Evolutionary conservation across 2,888 invertebrate genomes (phyloP).

Genomic region (Drosophila tanythrix): DNA sequence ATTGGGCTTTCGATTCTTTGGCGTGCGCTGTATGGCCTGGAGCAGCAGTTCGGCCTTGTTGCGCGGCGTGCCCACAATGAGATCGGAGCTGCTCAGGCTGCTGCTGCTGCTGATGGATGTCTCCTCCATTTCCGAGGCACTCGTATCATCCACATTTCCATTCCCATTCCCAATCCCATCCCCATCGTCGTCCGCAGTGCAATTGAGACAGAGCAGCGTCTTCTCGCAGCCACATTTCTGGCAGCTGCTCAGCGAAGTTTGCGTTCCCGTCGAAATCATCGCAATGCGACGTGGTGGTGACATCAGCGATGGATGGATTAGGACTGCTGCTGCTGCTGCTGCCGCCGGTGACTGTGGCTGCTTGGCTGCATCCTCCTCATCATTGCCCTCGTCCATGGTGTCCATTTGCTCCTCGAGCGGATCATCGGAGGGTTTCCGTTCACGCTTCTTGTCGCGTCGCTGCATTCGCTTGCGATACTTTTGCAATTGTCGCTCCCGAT

Average conservation of each 20-base stretch:
- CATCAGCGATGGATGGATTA: slow-evolving; percentile 22
- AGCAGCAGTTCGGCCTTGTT: slow-evolving; percentile 86
- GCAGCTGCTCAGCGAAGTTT: slow-evolving; percentile 81
- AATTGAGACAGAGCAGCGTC: slow-evolving; percentile 83
- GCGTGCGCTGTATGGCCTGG: slow-evolving; percentile 87
- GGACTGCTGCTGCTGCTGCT: neutral
- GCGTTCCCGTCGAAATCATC: slow-evolving; percentile 85
- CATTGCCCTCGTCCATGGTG: slow-evolving; percentile 76
- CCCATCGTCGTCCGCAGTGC: slow-evolving; percentile 45
- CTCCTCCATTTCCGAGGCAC: slow-evolving; percentile 71
- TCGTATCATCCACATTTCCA: slow-evolving; percentile 56
- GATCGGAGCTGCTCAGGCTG: slow-evolving; percentile 76
- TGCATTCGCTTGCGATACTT: slow-evolving; percentile 85
- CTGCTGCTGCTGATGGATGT: slow-evolving; percentile 69
- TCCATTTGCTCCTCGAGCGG: slow-evolving; percentile 46
- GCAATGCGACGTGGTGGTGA: slow-evolving; percentile 67
- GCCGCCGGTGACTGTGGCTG: slow-evolving; percentile 5
- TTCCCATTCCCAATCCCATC: slow-evolving; percentile 25
- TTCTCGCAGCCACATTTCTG: slow-evolving; percentile 84
- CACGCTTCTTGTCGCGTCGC: slow-evolving; percentile 83
- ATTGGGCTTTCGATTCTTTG: slow-evolving; percentile 80
- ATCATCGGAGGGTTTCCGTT: slow-evolving; percentile 61
- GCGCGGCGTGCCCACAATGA: slow-evolving; percentile 81
- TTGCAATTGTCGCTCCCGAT: slow-evolving; percentile 84
- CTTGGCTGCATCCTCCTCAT: slow-evolving; percentile 54